Percentiles rank a stretch among this genome's conserved stretches.
Conservation (phyloP, 1,140 invertebrate species). For the Papilio machaon region DNA sequence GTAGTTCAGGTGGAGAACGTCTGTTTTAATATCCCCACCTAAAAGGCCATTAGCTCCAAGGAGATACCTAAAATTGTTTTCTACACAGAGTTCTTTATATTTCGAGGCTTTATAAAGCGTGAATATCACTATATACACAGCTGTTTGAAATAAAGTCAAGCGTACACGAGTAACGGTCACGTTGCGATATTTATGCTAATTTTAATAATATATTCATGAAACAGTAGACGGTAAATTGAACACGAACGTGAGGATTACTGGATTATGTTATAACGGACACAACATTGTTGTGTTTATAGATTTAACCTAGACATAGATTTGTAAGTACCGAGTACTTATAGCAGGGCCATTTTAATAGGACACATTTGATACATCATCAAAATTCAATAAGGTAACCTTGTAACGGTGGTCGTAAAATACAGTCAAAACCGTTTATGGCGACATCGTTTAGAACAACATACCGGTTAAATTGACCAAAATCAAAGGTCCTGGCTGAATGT, state of each 20-base stretch:
- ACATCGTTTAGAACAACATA: no score
- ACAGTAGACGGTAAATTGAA: background rate
- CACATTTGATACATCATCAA: no score
- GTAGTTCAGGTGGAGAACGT: no score
- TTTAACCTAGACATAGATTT: constrained; percentile 1
- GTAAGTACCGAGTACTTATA: no score
- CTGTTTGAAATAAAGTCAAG: constrained; percentile 7
- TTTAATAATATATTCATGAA: constrained; percentile 20
- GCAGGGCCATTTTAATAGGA: no score
- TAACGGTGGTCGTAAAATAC: no score
- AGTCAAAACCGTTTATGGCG: no score
- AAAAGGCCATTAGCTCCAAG: no score
- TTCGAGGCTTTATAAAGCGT: background rate
- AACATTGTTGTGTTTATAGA: background rate
- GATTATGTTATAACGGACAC: background rate
- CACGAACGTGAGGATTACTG: constrained; percentile 9
- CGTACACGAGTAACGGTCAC: background rate
- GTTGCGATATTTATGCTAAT: background rate
- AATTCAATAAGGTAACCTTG: no score
- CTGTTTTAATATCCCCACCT: no score
- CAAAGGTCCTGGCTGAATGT: no score
- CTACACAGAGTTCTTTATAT: background rate
- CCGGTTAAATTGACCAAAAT: no score
- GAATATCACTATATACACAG: background rate
- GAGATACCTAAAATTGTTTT: background rate